Base-by-base conservation (phyloP, 2,113 vertebrate genomes). In the Cairina moschata region DNA sequence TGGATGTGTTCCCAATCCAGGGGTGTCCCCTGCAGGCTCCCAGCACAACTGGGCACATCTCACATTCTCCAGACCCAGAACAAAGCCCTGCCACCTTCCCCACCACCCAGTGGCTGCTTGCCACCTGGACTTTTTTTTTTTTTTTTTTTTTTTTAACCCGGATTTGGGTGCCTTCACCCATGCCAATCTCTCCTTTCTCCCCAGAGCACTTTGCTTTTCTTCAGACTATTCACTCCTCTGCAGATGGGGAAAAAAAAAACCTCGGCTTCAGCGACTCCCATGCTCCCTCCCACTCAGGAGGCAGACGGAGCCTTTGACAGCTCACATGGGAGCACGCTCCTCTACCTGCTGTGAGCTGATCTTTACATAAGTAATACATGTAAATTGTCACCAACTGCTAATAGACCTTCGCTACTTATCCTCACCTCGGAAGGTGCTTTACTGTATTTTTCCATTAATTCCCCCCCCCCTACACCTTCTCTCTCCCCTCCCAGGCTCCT, bases 391-490 rank as follows among this genome's bases (percentile, higher is more conserved):
- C 15, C 38, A 38, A 18, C 88, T 86, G 82, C 93, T 96, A 95
- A 96, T 78, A 93, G 93, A 84, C 80, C 92, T 93, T 84, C 86
- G 8, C 65, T 40, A 55, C 86, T 94, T 75, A 55, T 38, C 78
- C 71, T 74, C 92, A 90, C 94, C 95, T 80, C 91, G 11, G 13
- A 88, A 80, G 93, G 83, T 93, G 87, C 95, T 48, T 71, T 55
- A 6, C 87, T 83, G 91, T 93, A 95, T 73, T 92, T 96, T 92
- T 95, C 93, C 96, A 96, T 94, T 91, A 93, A 62, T 50, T 86
- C 48, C 58, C 68, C 29, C n/a, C 8, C 29, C n/a, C 46, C 25
- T 28, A 29, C 40, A 65, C 75, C 52, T 54, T 90, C 74, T 77
- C 81, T 80, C 56, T 86, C 38, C 79, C 59, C 60, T 65, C 17